phyloP scores from a whole-genome alignment of 2,797 vertebrate species.

The Gobio occitaniae region DNA sequence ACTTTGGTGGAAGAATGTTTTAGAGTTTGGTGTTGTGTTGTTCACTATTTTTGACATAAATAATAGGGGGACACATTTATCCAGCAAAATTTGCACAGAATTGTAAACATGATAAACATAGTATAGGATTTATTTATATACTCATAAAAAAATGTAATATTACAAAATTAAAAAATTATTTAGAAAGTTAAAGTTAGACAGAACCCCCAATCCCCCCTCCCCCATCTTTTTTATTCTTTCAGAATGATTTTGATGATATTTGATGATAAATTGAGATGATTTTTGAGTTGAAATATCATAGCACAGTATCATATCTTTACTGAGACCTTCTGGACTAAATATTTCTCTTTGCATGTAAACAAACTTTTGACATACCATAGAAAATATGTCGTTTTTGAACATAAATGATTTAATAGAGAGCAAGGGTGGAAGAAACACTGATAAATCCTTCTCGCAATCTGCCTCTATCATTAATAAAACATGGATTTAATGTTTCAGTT shows the following conservation, averaged over 20 bases:
- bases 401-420: neutral
- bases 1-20: neutral
- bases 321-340: neutral
- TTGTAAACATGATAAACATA: neutral
- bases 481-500: conserved; percentile 20
- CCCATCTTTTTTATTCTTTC: too few relatives aligned
- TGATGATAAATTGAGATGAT: neutral
- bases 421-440: neutral
- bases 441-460: neutral
- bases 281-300: conserved; percentile 1
- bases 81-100: neutral
- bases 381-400: neutral
- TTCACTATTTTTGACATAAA: neutral
- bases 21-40: neutral
- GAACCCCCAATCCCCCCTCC: neutral
- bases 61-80: neutral
- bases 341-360: conserved; percentile 33
- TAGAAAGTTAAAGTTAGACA: neutral
- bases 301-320: conserved; percentile 51
- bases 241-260: neutral
- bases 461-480: neutral
- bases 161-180: neutral
- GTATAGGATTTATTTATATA: neutral
- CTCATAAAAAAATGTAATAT: neutral
- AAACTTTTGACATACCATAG: neutral